Base-by-base conservation (phyloP, 1,140 invertebrate species). In the Adoxophyes honmai region DNA sequence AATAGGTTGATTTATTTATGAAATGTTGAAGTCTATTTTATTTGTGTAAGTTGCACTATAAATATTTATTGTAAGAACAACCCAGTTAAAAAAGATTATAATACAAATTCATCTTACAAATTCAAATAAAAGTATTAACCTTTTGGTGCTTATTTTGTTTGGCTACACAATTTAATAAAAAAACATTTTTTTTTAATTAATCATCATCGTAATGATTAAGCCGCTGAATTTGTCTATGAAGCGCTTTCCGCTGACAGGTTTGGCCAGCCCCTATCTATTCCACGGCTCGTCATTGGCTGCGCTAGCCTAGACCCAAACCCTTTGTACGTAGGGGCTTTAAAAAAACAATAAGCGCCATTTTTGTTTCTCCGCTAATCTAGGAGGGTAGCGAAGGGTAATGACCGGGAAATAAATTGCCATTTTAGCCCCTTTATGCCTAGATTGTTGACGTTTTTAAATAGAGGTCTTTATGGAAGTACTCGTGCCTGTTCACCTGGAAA, bases 261-360 rank as follows among this genome's bases (percentile, higher is more conserved):
- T 4, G 16, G 5, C 10, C 60, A 69, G 67, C 75, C 82, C 82
- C 78, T 81, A 81, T 81, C 78, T 80, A 81, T 75, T 38, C 59
- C 60, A 59, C 39, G 60, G 63, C 56, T 52, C 55, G 57, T 73
- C 65, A 81, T 79, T 78, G 79, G 79, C 57, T 64, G 73, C 68
- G 54, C 65, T 55, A 35, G 52, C 60, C 62, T 60, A 28, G 44
- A 52, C 68, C 64, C 68, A 68, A 71, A 66, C 77, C 78, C 75
- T 81, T 77, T 78, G 66, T 77, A 58, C 69, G 61, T 63, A 71
- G 39, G 55, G 61, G 68, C 64, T 72, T 71, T 61, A 67, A 73
- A 70, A 74, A 70, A 77, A 78, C 76, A 78, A 79, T 75, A 52
- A 18, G 57, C 65, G 68, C 62, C 67, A 72, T 72, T 75, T 69